These are phyloP conservation scores for Embidobia sp. DNA, from an alignment of 2,888 invertebrate genomes.

Conservation along the genomic window DNA sequence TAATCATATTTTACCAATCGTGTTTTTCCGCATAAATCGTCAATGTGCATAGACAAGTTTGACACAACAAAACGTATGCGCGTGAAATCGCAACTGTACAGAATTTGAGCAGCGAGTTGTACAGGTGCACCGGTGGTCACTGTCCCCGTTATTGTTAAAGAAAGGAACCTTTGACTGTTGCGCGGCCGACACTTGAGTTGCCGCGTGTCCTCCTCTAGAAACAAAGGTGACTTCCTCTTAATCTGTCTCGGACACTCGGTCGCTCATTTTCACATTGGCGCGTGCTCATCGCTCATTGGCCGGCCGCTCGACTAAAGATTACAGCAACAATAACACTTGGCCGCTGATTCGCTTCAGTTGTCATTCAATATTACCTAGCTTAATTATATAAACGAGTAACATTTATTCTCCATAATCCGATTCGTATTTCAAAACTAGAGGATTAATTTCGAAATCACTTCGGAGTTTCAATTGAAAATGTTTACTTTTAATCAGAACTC, in stretches of 20 bases:
- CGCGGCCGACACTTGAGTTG: slow-evolving; percentile 53
- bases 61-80: too few species aligned
- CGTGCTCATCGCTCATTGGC: slow-evolving; percentile 36
- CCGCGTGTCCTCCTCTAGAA: slow-evolving; percentile 45
- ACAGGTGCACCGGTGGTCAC: slow-evolving; percentile 60
- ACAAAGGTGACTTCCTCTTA: slow-evolving; percentile 54
- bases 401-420: too few species aligned
- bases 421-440: too few species aligned
- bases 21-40: too few species aligned
- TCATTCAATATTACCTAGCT: too few species aligned
- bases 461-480: too few species aligned
- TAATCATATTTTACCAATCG: too few species aligned
- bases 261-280: slow-evolving; percentile 51
- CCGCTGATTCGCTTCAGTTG: slow-evolving; percentile 12
- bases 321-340: slow-evolving; percentile 37
- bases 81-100: too few species aligned
- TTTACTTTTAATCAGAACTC: too few species aligned
- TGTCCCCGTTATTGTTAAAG: slow-evolving; percentile 62
- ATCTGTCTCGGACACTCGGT: slow-evolving; percentile 42
- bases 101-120: background rate
- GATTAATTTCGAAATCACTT: too few species aligned
- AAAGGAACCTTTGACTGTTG: slow-evolving; percentile 61
- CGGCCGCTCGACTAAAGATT: slow-evolving; percentile 23
- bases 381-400: too few species aligned
- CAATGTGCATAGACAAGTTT: too few species aligned